Conservation (phyloP, 2,888 invertebrate genomes). For the Gibbula magus region DNA sequence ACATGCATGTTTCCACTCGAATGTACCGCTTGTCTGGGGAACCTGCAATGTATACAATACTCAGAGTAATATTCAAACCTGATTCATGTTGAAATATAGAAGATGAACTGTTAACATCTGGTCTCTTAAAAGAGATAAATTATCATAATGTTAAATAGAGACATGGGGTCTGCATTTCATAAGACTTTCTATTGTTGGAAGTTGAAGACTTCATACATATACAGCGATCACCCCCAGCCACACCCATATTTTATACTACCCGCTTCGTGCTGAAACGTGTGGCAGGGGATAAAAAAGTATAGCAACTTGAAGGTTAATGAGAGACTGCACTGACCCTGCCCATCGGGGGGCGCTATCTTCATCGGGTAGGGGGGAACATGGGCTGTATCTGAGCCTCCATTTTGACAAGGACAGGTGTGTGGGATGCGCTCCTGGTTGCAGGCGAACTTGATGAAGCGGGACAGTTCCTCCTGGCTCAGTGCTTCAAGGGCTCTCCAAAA, state of each 20-base stretch:
- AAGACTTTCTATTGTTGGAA: too few species aligned
- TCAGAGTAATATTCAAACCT: background rate
- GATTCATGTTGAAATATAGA: background rate
- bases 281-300: too few species aligned
- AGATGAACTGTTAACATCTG: too few species aligned
- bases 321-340: constrained; percentile 54
- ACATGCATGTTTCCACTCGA: constrained; percentile 75
- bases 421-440: constrained; percentile 75
- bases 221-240: too few species aligned
- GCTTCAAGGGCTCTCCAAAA: constrained; percentile 73
- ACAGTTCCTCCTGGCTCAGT: constrained; percentile 70
- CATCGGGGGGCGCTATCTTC: constrained; percentile 75
- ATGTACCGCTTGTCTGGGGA: constrained; percentile 70
- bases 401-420: constrained; percentile 71
- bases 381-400: constrained; percentile 68
- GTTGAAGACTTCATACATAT: too few species aligned
- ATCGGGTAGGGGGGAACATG: constrained; percentile 75
- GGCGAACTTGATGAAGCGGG: constrained; percentile 74
- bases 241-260: too few species aligned
- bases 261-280: too few species aligned
- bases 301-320: background rate
- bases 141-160: too few species aligned
- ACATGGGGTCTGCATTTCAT: too few species aligned
- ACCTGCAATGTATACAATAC: constrained; percentile 50
- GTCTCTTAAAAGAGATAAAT: too few species aligned